These are phyloP conservation scores for Cordilura impudica DNA, from an alignment of 2,888 invertebrate species.

Conservation along the genomic window DNA sequence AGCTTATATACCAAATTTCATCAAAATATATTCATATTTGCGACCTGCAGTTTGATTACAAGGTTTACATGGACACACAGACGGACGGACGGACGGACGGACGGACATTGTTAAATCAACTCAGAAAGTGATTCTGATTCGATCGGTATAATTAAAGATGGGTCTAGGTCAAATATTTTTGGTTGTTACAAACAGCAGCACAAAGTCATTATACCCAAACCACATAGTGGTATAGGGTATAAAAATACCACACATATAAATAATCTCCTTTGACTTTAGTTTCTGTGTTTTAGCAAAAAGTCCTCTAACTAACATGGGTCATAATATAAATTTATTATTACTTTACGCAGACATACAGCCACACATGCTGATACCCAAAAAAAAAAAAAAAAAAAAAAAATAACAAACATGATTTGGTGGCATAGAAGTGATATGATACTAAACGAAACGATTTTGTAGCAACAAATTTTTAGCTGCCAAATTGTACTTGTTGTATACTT, in stretches of 20 bases:
- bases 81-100: no score
- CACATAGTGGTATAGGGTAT: no score
- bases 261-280: constrained; percentile 53
- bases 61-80: no score
- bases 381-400: neutral
- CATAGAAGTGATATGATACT: constrained; percentile 21
- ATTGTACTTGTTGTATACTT: constrained; percentile 17
- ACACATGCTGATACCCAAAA: neutral
- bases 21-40: no score
- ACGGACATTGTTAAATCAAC: no score
- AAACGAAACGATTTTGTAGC: constrained; percentile 24
- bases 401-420: constrained; percentile 44
- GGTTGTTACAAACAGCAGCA: no score
- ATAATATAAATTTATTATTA: constrained; percentile 59
- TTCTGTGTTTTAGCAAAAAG: constrained; percentile 8
- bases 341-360: constrained; percentile 1
- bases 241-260: constrained; percentile 48
- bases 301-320: constrained; percentile 34
- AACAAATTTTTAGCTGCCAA: constrained; percentile 45
- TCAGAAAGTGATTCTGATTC: no score
- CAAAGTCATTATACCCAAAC: no score
- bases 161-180: no score
- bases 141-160: no score
- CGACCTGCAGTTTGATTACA: no score
- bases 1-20: no score